Percentiles rank a stretch among this genome's conserved stretches.
Conservation (phyloP, 2,113 vertebrate species). For the Nannobrachium achirus region DNA sequence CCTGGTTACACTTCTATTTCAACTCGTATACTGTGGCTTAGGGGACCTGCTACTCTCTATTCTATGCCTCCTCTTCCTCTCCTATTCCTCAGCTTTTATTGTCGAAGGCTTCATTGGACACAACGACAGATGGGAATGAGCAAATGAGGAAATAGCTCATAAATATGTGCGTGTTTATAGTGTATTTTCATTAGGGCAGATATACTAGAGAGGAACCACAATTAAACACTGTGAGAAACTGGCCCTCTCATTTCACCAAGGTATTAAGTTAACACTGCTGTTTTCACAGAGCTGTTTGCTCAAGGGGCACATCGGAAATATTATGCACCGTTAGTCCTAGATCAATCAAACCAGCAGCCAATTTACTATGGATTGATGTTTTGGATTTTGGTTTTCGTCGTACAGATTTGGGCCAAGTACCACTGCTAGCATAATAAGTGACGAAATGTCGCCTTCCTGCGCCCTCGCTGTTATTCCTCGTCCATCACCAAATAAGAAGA, state of each 20-base stretch:
- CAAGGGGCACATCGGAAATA: too few relatives aligned
- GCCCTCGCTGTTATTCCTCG: neutral
- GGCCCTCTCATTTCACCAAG: neutral
- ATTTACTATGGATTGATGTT: too few relatives aligned
- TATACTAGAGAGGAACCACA: neutral
- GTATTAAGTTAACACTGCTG: neutral
- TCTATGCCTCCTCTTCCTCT: neutral
- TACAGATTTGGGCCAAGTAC: too few relatives aligned
- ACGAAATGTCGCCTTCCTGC: too few relatives aligned
- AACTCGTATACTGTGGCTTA: constrained; percentile 8
- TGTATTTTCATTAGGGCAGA: constrained; percentile 56
- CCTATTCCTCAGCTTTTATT: constrained; percentile 42
- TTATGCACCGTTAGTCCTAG: too few relatives aligned
- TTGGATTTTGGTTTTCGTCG: too few relatives aligned
- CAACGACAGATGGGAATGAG: constrained; percentile 30
- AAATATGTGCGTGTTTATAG: constrained; percentile 46
- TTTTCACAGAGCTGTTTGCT: neutral
- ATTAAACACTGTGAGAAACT: too few relatives aligned
- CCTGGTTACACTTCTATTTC: constrained; percentile 52
- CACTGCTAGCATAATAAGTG: too few relatives aligned
- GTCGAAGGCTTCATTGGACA: constrained; percentile 45
- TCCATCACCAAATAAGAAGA: constrained; percentile 16
- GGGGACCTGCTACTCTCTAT: neutral
- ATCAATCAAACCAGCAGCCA: neutral
- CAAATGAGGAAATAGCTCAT: constrained; percentile 27